These are phyloP conservation scores for Mesocricetus auratus DNA, from an alignment of 2,113 vertebrate species.

Conservation along the genomic window DNA sequence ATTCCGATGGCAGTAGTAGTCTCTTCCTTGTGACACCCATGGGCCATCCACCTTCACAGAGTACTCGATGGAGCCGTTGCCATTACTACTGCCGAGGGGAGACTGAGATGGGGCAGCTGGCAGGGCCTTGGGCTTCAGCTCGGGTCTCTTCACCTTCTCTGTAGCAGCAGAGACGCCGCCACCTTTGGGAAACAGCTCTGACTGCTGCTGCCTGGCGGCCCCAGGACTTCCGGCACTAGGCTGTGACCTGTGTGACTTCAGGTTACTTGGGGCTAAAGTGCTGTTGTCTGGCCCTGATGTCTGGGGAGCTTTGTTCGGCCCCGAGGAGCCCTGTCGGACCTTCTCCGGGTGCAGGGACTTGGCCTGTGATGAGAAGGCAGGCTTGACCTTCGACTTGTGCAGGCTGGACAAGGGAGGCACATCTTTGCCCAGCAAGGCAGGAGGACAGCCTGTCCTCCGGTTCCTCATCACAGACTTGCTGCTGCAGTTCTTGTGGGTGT, in stretches of 20 bases:
- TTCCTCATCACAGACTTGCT: constrained; percentile 81
- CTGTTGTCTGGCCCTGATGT: constrained; percentile 81
- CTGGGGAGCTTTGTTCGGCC: constrained; percentile 76
- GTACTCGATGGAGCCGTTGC: constrained; percentile 78
- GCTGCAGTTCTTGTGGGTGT: constrained; percentile 84
- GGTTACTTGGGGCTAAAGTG: constrained; percentile 85
- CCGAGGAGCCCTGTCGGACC: constrained; percentile 66
- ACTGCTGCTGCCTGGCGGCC: constrained; percentile 74
- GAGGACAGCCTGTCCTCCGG: constrained; percentile 95
- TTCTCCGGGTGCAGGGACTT: constrained; percentile 85
- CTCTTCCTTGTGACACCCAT: constrained; percentile 87
- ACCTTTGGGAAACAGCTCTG: constrained; percentile 81
- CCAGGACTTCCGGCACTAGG: constrained; percentile 42
- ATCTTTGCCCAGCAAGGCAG: constrained; percentile 94
- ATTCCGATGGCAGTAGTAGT: constrained; percentile 87
- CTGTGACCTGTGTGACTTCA: constrained; percentile 85
- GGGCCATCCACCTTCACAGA: constrained; percentile 77
- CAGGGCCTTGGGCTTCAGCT: constrained; percentile 76
- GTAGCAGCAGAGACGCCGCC: constrained; percentile 65
- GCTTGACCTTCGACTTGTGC: constrained; percentile 87
- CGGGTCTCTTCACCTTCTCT: constrained; percentile 83
- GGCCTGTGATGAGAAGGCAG: constrained; percentile 81
- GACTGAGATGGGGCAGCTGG: constrained; percentile 55
- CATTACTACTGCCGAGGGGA: background rate
- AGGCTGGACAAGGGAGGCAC: constrained; percentile 87